Base-by-base conservation (phyloP, 2,888 invertebrate genomes). In the Xestia rhomboidea region DNA sequence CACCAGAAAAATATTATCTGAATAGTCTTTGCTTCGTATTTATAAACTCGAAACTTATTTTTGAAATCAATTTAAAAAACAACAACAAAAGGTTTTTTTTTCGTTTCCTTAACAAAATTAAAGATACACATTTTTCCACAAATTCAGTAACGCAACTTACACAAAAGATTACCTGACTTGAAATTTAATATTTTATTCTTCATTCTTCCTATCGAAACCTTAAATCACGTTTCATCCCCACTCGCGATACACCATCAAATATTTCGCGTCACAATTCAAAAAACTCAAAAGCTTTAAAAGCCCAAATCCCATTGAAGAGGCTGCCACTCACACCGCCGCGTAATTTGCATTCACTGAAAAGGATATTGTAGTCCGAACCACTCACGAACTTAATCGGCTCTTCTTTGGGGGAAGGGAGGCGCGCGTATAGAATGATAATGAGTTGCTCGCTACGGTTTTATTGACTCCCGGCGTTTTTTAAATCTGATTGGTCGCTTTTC, bases 391-490 rank as follows among this genome's bases (percentile, higher is more conserved):
- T 91, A 91, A 92, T 92, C 91, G 90, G 81, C 85, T 81, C 81
- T 80, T 84, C 77, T 84, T 84, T 75, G 64, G 60, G 68, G 67
- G 80, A 68, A 68, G 66, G 72, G 44, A 72, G 67, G 82, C 68
- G 60, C 82, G 85, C 76, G 82, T 76, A 78, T 67, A 64, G 88
- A 88, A 88, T 88, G 68, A 82, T 87, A 88, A 88, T 88, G 83
- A 88, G 88, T 71, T 73, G 78, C 80, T 90, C 89, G 89, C 89
- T 87, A 81, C 88, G 87, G 84, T 90, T 90, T 90, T 92, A 92
- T 93, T 93, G 93, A 93, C 93, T 92, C 90, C 87, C 90, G 90
- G 86, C 87, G 89, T 90, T 91, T 92, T 79, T 93, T 91, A 90
- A 92, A 93, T 89, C 91, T 91, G 92, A 93, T 93, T 92, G 91